phyloP scores from a whole-genome alignment of 1,140 invertebrate genomes.

The Apocrypta bakeri region DNA sequence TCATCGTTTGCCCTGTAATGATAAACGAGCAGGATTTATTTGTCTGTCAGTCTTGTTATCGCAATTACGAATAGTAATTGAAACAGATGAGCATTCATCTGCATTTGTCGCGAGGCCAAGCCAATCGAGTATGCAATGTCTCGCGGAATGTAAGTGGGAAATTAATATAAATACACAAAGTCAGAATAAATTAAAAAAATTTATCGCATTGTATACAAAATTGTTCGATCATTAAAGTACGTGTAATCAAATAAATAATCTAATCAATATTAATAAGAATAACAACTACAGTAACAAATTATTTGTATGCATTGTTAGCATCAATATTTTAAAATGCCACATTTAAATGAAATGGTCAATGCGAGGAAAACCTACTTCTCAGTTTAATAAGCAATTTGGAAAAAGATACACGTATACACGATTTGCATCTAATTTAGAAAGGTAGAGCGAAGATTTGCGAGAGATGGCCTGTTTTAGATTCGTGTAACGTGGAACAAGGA shows the following conservation, averaged over 20 bases:
- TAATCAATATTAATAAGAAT: too few species aligned
- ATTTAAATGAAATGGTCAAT: not conserved
- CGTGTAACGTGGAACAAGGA: conserved; percentile 67
- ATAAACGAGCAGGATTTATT: conserved; percentile 36
- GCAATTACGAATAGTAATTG: conserved; percentile 42
- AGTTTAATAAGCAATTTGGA: conserved; percentile 18
- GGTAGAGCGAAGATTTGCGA: conserved; percentile 50
- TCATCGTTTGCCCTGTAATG: not conserved
- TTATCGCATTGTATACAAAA: not conserved
- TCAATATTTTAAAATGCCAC: not conserved
- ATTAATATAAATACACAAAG: conserved; percentile 34
- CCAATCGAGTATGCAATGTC: conserved; percentile 29
- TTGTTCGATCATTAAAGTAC: not conserved
- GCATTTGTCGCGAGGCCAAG: conserved; percentile 35
- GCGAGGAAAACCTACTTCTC: too few species aligned
- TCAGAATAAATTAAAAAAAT: conserved; percentile 36
- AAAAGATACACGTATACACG: conserved; percentile 4
- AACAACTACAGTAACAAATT: too few species aligned
- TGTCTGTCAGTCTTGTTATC: conserved; percentile 30
- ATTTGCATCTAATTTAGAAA: conserved; percentile 28
- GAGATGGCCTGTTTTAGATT: conserved; percentile 54
- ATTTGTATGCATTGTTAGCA: too few species aligned
- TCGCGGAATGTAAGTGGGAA: conserved; percentile 25
- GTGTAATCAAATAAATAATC: not conserved
- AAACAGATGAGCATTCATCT: conserved; percentile 36